Percentiles rank a stretch among this genome's conserved stretches.
phyloP scores from a whole-genome alignment of 1,140 invertebrate species.

The Carposina sasakii region DNA sequence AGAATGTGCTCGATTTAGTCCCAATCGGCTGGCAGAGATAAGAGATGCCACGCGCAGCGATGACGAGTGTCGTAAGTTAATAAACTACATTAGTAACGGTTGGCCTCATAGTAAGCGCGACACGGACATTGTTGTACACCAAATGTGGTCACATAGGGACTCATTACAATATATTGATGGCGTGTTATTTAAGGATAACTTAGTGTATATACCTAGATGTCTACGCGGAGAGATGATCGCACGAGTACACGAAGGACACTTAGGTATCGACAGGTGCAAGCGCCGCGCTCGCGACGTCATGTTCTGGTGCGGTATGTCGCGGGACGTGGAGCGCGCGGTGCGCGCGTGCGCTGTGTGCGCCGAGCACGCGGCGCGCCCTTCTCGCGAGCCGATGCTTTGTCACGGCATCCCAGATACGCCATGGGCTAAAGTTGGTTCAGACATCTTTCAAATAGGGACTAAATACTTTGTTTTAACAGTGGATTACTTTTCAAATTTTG shows the following conservation, averaged over 20 bases:
- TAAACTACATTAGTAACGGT: not conserved
- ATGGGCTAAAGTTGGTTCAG: slow-evolving; percentile 12
- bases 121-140: not conserved
- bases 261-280: slow-evolving; percentile 33
- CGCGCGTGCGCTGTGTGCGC: not conserved
- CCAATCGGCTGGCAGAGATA: not conserved
- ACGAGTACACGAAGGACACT: slow-evolving; percentile 30
- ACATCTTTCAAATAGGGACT: slow-evolving; percentile 11
- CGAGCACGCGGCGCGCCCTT: not conserved
- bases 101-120: not conserved
- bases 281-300: slow-evolving; percentile 24
- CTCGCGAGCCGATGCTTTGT: slow-evolving; percentile 18
- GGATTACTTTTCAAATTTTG: slow-evolving; percentile 26
- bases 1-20: not conserved
- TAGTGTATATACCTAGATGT: not conserved
- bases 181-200: not conserved
- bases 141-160: not conserved
- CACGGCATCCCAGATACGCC: slow-evolving; percentile 20
- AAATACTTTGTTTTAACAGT: slow-evolving; percentile 18
- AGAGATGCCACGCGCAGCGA: not conserved
- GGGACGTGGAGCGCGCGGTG: slow-evolving; percentile 22
- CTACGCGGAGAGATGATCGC: not conserved
- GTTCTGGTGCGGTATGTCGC: slow-evolving; percentile 33
- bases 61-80: not conserved
- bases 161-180: not conserved